These are phyloP conservation scores for Scortum barcoo DNA, from an alignment of 2,113 vertebrate species.

Conservation along the genomic window DNA sequence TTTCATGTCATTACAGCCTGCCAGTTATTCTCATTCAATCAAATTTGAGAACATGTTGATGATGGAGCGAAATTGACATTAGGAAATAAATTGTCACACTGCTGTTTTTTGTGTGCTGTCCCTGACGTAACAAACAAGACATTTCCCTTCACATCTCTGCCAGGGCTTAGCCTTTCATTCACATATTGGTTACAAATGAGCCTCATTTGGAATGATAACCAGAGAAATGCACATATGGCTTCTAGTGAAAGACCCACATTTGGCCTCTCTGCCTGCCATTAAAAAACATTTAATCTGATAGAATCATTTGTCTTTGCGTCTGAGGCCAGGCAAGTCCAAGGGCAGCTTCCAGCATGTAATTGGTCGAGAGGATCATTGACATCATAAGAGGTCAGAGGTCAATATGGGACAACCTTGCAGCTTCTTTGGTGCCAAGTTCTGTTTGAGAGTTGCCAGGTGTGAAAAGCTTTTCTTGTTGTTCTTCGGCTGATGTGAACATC, in stretches of 20 bases:
- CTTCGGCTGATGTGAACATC: slow-evolving; percentile 83
- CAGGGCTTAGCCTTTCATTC: slow-evolving; percentile 74
- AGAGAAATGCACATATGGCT: slow-evolving; percentile 92
- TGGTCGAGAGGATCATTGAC: slow-evolving; percentile 85
- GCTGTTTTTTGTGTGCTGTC: slow-evolving; percentile 45
- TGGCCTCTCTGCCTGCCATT: slow-evolving; percentile 91
- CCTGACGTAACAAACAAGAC: slow-evolving; percentile 76
- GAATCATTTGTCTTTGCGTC: slow-evolving; percentile 97
- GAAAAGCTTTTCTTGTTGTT: slow-evolving; percentile 84
- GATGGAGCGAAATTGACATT: slow-evolving; percentile 46
- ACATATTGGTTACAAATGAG: slow-evolving; percentile 90
- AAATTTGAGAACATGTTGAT: slow-evolving; percentile 44
- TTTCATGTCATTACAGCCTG: slow-evolving; percentile 42
- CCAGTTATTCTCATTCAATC: slow-evolving; percentile 67
- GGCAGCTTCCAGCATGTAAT: slow-evolving; percentile 88
- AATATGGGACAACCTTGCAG: slow-evolving; percentile 80
- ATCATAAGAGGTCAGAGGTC: slow-evolving; percentile 86
- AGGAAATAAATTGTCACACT: slow-evolving; percentile 61
- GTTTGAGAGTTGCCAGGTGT: slow-evolving; percentile 86
- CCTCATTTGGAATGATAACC: slow-evolving; percentile 93
- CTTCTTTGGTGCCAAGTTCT: slow-evolving; percentile 85
- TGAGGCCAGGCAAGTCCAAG: slow-evolving; percentile 86
- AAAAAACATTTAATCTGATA: slow-evolving; percentile 95
- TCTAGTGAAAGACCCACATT: slow-evolving; percentile 81
- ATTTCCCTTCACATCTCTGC: slow-evolving; percentile 41